phyloP scores from a whole-genome alignment of 1,140 invertebrate genomes.

The Olivierus martensii region DNA sequence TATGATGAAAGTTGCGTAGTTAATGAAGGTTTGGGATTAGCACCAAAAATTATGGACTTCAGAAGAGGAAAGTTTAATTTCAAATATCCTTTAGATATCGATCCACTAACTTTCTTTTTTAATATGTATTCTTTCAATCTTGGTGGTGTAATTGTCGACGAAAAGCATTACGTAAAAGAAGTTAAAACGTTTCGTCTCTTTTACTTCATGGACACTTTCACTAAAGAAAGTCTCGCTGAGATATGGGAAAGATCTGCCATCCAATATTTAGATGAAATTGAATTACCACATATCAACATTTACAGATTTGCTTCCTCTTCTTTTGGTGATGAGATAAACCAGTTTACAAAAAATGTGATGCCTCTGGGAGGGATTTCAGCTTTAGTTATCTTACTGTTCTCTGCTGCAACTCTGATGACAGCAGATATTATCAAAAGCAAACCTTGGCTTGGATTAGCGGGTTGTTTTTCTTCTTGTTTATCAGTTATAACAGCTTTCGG shows the following conservation, averaged over 20 bases:
- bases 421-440: constrained; percentile 72
- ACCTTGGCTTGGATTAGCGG: constrained; percentile 76
- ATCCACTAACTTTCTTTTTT: constrained; percentile 65
- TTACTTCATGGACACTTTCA: constrained; percentile 75
- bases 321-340: constrained; percentile 71
- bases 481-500: constrained; percentile 80
- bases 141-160: constrained; percentile 56
- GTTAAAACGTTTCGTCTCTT: constrained; percentile 68
- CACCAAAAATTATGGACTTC: constrained; percentile 60
- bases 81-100: constrained; percentile 74
- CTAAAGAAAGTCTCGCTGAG: constrained; percentile 51
- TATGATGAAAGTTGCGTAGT: constrained; percentile 66
- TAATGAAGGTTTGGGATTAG: constrained; percentile 69
- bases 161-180: constrained; percentile 51
- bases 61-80: constrained; percentile 54
- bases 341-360: constrained; percentile 69
- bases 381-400: constrained; percentile 48
- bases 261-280: constrained; percentile 51
- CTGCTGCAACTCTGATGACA: constrained; percentile 53
- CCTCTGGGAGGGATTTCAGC: constrained; percentile 78
- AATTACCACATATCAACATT: constrained; percentile 64
- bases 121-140: constrained; percentile 74
- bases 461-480: constrained; percentile 76
- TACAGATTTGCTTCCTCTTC: constrained; percentile 71
- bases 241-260: constrained; percentile 75